phyloP scores from a whole-genome alignment of 2,888 invertebrate species.

The Onthophagus sagittarius region DNA sequence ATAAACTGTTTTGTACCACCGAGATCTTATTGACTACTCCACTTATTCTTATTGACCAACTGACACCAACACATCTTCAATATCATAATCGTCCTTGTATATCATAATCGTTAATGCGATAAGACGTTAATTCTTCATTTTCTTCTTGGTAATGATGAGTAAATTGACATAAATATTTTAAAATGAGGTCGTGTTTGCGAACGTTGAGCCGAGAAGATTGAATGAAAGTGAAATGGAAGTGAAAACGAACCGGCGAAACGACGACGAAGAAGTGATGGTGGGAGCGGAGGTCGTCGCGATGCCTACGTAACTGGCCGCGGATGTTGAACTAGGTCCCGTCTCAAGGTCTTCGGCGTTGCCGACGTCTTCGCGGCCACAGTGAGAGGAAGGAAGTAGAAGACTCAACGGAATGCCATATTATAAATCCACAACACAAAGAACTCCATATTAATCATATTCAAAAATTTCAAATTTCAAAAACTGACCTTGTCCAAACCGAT shows the following conservation, averaged over 20 bases:
- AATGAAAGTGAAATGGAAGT: conserved; percentile 48
- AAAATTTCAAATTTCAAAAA: too few relatives aligned
- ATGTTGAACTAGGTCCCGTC: conserved; percentile 49
- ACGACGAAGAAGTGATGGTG: conserved; percentile 20
- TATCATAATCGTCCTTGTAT: too few relatives aligned
- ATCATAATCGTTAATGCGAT: too few relatives aligned
- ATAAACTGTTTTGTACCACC: not conserved
- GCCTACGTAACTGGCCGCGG: conserved; percentile 40
- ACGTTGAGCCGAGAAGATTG: conserved; percentile 27
- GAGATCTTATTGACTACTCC: not conserved
- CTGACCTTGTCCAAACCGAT: not conserved
- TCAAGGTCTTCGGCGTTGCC: conserved; percentile 16
- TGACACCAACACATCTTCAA: not conserved
- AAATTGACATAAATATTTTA: not conserved
- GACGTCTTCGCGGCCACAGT: not conserved
- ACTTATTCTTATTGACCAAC: not conserved
- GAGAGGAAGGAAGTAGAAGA: conserved; percentile 37
- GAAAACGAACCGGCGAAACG: conserved; percentile 35
- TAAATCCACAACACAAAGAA: too few relatives aligned
- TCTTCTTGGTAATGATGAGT: not conserved
- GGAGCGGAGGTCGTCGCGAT: conserved; percentile 23
- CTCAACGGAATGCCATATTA: not conserved
- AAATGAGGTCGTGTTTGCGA: not conserved
- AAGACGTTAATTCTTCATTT: not conserved
- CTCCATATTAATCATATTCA: too few relatives aligned